phyloP scores from a whole-genome alignment of 2,113 vertebrate genomes.

The Tupaia tana region DNA sequence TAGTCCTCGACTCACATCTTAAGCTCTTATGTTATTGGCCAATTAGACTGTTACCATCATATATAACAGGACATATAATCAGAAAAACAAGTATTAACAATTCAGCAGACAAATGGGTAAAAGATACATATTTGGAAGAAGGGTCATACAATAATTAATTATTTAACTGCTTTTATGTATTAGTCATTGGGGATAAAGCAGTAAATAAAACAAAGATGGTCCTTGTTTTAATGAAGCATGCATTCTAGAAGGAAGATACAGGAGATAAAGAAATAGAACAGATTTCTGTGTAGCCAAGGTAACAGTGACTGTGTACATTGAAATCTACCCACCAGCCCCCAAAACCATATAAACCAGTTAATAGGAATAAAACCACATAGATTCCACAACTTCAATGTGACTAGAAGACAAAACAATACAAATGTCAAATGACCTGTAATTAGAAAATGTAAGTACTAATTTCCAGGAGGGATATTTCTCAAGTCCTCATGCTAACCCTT shows the following conservation, averaged over 20 bases:
- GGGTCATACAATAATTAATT: not conserved
- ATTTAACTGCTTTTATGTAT: not conserved
- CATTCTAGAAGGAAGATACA: not conserved
- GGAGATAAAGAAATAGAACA: not conserved
- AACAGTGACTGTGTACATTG: not conserved
- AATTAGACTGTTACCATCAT: conserved; percentile 31
- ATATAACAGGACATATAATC: not conserved
- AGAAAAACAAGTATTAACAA: conserved; percentile 34
- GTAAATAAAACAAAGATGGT: not conserved
- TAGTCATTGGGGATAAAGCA: not conserved
- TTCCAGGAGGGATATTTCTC: not conserved
- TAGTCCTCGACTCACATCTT: not conserved
- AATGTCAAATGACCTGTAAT: not conserved
- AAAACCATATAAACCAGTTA: not conserved
- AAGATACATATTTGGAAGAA: conserved; percentile 20
- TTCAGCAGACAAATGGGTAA: conserved; percentile 15
- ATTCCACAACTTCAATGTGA: not conserved
- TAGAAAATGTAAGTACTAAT: not conserved
- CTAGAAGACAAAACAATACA: not conserved
- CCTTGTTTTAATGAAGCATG: not conserved
- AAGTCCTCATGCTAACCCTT: not conserved
- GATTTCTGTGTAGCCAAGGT: not conserved
- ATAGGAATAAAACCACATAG: not conserved
- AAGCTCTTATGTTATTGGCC: not conserved
- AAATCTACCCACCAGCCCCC: not conserved